phyloP scores from a whole-genome alignment of 2,888 invertebrate species.

The Halocaridina rubra region DNA sequence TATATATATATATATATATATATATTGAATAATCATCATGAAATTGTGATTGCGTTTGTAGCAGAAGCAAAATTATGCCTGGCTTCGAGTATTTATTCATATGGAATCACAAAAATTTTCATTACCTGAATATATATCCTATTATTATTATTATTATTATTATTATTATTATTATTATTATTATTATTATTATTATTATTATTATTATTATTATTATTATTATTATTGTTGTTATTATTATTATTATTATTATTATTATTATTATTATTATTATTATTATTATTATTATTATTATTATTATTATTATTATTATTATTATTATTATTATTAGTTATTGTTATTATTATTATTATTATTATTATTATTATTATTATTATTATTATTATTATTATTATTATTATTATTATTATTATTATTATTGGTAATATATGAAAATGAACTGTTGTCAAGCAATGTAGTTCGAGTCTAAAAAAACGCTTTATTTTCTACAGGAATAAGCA shows the following conservation, averaged over 20 bases:
- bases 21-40: background rate
- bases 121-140: background rate
- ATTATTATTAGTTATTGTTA: background rate
- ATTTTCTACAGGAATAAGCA: too few species aligned
- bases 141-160: too few species aligned
- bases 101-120: background rate
- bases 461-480: too few species aligned
- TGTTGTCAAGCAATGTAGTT: too few species aligned
- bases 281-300: background rate
- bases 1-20: background rate
- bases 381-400: slow-evolving; percentile 3
- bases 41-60: background rate
- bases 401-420: slow-evolving; percentile 3
- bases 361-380: background rate
- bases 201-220: slow-evolving; percentile 5
- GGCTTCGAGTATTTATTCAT: background rate
- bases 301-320: background rate
- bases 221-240: background rate
- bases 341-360: background rate
- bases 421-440: too few species aligned
- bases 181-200: slow-evolving; percentile 15
- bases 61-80: background rate
- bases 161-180: slow-evolving; percentile 3
- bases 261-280: background rate
- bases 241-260: background rate